Evolutionary conservation across 92 coral and sea anemone species (phyloP).

Genomic region (Scolanthus callimorphus): DNA sequence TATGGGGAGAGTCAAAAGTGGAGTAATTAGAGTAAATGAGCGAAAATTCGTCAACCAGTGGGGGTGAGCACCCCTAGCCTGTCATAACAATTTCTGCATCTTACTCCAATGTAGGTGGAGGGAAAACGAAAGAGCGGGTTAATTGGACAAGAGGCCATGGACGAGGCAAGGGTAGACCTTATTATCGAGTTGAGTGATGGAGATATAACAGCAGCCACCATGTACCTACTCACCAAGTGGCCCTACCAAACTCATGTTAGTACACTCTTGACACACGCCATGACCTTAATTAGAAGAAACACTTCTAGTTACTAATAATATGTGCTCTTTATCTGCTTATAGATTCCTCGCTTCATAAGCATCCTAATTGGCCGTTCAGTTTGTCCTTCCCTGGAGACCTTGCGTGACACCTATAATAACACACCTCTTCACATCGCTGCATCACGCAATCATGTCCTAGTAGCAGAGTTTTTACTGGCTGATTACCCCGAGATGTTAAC

Average conservation of each 20-base stretch:
- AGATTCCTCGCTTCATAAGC: constrained; percentile 17
- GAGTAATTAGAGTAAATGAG: no score
- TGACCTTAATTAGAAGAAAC: no score
- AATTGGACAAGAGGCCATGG: constrained; percentile 10
- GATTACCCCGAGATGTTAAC: constrained; percentile 35
- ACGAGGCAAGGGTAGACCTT: constrained; percentile 22
- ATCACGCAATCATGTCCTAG: constrained; percentile 27
- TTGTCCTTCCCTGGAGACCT: neutral
- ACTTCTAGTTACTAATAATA: no score
- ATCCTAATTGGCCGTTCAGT: constrained; percentile 5
- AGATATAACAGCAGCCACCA: constrained; percentile 7
- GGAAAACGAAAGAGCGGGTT: neutral
- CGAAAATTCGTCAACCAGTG: no score
- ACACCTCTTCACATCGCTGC: constrained; percentile 56
- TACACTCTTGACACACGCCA: no score
- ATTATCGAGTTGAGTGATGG: constrained; percentile 6
- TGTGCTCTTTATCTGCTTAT: neutral
- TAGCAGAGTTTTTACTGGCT: constrained; percentile 36
- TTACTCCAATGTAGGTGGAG: neutral
- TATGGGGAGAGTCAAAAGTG: no score
- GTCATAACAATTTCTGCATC: no score
- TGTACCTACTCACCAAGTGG: constrained; percentile 47
- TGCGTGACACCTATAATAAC: constrained; percentile 21
- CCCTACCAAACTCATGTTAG: constrained; percentile 47
- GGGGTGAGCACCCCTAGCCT: no score